These are phyloP conservation scores for Penaeus japonicus DNA, from an alignment of 1,140 invertebrate species.

Conservation along the genomic window DNA sequence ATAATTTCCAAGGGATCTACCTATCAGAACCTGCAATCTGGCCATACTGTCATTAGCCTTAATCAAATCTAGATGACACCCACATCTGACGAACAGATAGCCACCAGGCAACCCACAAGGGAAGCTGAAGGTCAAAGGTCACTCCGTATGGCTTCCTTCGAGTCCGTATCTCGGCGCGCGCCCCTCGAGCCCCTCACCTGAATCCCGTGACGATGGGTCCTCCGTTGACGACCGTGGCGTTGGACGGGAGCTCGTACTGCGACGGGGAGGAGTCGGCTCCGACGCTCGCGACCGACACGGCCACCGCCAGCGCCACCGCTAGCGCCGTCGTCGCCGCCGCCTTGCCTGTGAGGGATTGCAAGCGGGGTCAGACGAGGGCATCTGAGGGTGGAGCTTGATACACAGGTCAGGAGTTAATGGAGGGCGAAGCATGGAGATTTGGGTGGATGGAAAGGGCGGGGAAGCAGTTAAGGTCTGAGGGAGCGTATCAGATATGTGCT, in stretches of 20 bases:
- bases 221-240: conserved; percentile 57
- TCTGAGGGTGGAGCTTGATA: neutral
- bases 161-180: neutral
- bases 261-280: conserved; percentile 49
- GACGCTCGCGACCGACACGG: neutral
- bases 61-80: no score
- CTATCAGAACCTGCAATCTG: no score
- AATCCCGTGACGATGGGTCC: conserved; percentile 58
- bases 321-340: neutral
- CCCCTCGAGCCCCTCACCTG: conserved; percentile 39
- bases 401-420: neutral
- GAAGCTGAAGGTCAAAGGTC: no score
- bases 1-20: no score
- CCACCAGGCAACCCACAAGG: no score
- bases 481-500: neutral
- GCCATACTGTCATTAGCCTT: no score
- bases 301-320: conserved; percentile 19
- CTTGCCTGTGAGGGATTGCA: neutral
- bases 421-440: neutral
- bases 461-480: neutral
- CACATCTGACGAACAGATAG: no score
- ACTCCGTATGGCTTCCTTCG: neutral
- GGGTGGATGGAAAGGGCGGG: neutral
- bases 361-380: neutral
- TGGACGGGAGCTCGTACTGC: conserved; percentile 56